Evolutionary conservation across 2,888 invertebrate species (phyloP).

Genomic region (Calephelis perditalis): DNA sequence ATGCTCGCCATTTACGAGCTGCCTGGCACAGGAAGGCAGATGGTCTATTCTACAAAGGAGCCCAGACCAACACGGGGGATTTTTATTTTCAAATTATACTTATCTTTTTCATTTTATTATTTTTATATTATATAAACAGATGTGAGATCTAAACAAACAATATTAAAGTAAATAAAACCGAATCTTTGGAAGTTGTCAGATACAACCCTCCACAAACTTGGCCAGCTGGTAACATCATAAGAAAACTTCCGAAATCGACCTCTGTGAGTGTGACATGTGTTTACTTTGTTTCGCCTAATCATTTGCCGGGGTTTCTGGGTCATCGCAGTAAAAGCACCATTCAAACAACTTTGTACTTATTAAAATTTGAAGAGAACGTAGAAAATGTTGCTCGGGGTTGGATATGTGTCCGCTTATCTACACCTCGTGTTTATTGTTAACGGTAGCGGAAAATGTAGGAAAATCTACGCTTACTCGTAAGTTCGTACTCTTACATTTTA

Average conservation of each 20-base stretch:
- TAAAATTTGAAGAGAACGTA: background rate
- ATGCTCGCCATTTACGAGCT: no score
- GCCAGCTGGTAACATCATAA: conserved; percentile 9
- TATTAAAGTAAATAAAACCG: conserved; percentile 4
- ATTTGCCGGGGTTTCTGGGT: conserved; percentile 9
- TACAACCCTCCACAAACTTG: background rate
- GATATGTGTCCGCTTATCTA: background rate
- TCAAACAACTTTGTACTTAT: conserved; percentile 3
- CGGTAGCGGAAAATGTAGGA: background rate
- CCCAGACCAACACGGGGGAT: no score
- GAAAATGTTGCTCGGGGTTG: background rate
- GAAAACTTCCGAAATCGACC: conserved; percentile 9
- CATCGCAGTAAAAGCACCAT: conserved; percentile 4
- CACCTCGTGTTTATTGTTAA: background rate
- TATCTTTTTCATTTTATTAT: no score
- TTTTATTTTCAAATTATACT: no score
- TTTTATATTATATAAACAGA: no score
- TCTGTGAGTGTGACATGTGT: conserved; percentile 6
- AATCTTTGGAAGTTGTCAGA: background rate
- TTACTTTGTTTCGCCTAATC: conserved; percentile 11
- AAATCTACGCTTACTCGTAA: no score
- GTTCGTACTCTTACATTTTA: no score
- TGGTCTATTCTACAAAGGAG: no score
- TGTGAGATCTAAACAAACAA: background rate
- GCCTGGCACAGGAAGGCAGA: no score